Conservation (phyloP, 2,888 invertebrate genomes). For the Megamerina dolium region DNA sequence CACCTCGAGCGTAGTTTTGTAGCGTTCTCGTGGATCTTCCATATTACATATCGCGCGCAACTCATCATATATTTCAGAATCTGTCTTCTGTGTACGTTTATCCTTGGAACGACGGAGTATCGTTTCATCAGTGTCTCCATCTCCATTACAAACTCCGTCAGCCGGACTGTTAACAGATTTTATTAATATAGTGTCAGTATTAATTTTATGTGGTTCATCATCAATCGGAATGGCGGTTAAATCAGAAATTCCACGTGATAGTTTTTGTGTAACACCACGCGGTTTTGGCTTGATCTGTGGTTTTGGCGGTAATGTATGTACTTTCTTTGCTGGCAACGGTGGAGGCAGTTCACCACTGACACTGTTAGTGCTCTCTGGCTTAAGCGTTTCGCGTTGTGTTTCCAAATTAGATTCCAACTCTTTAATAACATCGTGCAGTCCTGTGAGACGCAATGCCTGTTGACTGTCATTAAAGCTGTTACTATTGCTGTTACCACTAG, state of each 20-base stretch:
- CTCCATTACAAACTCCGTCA: conserved; percentile 47
- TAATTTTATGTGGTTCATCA: conserved; percentile 29
- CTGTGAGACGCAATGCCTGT: conserved; percentile 32
- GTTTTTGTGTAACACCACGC: conserved; percentile 35
- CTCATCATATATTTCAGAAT: conserved; percentile 62
- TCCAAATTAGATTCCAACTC: conserved; percentile 38
- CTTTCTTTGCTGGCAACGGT: conserved; percentile 48
- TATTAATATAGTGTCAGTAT: conserved; percentile 46
- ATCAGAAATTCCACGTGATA: conserved; percentile 48
- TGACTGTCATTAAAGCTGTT: conserved; percentile 41
- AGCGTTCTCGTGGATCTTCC: conserved; percentile 74
- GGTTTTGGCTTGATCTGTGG: conserved; percentile 57
- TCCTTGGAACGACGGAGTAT: conserved; percentile 47
- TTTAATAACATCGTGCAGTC: conserved; percentile 39
- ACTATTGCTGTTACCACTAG: conserved; percentile 41
- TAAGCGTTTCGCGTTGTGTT: conserved; percentile 34
- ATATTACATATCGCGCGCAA: conserved; percentile 73
- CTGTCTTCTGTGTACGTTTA: conserved; percentile 44
- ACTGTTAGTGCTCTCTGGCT: conserved; percentile 22
- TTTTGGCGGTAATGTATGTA: conserved; percentile 47
- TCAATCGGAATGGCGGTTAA: conserved; percentile 35
- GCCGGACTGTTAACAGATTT: conserved; percentile 34
- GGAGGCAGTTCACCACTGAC: conserved; percentile 36
- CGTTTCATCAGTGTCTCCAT: conserved; percentile 44
- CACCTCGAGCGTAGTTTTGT: conserved; percentile 75